A percentile compares a stretch with the other conserved stretches of the same genome.
phyloP scores from a whole-genome alignment of 2,888 invertebrate species.

The Lathronympha strigana region DNA sequence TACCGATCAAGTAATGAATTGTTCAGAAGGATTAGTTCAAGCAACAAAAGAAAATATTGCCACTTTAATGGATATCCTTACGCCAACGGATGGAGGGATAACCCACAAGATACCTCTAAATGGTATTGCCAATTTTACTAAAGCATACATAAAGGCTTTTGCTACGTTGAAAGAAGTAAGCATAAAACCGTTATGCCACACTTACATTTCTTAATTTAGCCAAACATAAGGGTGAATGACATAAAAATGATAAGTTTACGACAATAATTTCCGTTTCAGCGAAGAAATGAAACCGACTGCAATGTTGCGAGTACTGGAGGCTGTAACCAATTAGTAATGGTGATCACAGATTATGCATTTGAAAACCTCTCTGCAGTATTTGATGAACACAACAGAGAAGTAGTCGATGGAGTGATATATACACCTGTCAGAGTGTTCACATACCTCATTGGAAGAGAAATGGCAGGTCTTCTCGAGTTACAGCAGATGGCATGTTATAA shows the following conservation, averaged over 20 bases:
- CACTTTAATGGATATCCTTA: conserved; percentile 88
- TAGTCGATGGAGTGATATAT: conserved; percentile 84
- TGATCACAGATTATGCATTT: conserved; percentile 97
- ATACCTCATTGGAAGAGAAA: conserved; percentile 97
- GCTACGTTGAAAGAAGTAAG: conserved; percentile 89
- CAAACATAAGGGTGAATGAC: too few relatives aligned
- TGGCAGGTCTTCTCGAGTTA: conserved; percentile 94
- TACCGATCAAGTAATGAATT: conserved; percentile 90
- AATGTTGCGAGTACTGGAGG: conserved; percentile 77
- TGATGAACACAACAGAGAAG: conserved; percentile 89
- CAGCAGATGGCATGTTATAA: conserved; percentile 98
- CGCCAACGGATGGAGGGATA: conserved; percentile 66
- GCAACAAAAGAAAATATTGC: conserved; percentile 93
- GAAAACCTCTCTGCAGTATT: conserved; percentile 95
- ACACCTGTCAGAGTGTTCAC: conserved; percentile 97
- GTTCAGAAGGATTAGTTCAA: conserved; percentile 95
- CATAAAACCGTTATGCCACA: neutral
- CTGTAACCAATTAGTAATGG: conserved; percentile 98
- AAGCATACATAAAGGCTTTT: conserved; percentile 94
- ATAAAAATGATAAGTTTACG: neutral
- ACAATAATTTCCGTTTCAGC: conserved; percentile 51
- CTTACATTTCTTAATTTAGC: too few relatives aligned
- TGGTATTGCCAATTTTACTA: conserved; percentile 93
- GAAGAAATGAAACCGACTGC: conserved; percentile 58
- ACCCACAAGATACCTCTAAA: conserved; percentile 85